These are phyloP conservation scores for Drosophila persimilis DNA, from an alignment of 1,140 invertebrate genomes.

Conservation along the genomic window DNA sequence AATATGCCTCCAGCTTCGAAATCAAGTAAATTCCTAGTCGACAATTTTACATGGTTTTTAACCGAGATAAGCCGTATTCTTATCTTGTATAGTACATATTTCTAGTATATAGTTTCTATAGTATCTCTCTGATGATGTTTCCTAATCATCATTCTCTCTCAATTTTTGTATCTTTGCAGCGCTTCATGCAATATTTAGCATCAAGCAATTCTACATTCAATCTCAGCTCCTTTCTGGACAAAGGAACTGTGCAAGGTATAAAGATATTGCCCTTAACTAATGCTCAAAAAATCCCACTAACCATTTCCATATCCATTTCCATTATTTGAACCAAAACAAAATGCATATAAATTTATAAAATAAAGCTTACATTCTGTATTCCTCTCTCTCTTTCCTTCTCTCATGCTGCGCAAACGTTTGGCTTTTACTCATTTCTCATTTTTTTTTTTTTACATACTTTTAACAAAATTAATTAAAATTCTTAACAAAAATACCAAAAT, in stretches of 20 bases:
- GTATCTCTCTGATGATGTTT: no score
- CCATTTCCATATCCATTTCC: conserved; percentile 19
- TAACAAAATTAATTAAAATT: conserved; percentile 52
- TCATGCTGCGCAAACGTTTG: conserved; percentile 65
- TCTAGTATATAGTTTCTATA: no score
- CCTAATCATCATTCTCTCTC: neutral
- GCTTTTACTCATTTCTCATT: conserved; percentile 56
- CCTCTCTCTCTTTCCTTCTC: conserved; percentile 33
- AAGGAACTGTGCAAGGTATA: conserved; percentile 96
- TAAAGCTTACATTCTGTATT: conserved; percentile 60
- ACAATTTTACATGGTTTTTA: no score
- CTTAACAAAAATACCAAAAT: conserved; percentile 36
- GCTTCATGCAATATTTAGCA: conserved; percentile 99
- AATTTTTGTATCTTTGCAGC: conserved; percentile 88
- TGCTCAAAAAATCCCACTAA: neutral
- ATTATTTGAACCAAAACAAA: conserved; percentile 8
- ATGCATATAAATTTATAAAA: conserved; percentile 25
- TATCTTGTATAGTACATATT: neutral
- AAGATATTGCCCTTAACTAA: neutral
- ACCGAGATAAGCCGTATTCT: neutral
- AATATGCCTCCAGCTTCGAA: no score
- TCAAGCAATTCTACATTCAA: conserved; percentile 99
- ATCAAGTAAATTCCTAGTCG: neutral
- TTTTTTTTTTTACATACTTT: conserved; percentile 29
- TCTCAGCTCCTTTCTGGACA: conserved; percentile 98